Percentiles rank a stretch among this genome's conserved stretches.
These are phyloP conservation scores for Cichladusa arquata DNA, from an alignment of 2,113 vertebrate genomes.

Conservation along the genomic window DNA sequence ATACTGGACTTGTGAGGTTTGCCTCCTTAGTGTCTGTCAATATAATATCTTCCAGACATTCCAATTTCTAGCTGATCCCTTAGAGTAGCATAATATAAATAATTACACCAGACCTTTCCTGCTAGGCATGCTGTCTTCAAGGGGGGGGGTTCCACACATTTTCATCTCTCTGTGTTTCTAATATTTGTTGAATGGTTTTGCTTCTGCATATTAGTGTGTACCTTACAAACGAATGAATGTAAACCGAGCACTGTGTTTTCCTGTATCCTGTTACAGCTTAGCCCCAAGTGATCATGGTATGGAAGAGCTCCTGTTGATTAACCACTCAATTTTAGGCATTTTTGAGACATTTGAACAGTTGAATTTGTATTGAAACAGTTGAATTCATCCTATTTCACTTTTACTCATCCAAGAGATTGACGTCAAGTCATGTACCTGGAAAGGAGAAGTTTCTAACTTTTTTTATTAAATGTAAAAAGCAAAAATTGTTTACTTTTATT, in stretches of 20 bases:
- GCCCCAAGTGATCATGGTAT: neutral
- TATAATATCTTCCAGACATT: neutral
- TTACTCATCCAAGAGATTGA: neutral
- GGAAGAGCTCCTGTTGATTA: neutral
- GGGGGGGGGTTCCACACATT: neutral
- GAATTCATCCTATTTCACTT: neutral
- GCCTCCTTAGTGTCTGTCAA: neutral
- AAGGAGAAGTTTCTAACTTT: neutral
- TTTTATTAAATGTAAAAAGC: neutral
- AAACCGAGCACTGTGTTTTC: neutral
- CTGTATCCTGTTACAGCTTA: neutral
- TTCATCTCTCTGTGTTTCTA: neutral
- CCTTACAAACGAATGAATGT: neutral
- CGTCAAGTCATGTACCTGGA: neutral
- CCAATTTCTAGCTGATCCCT: neutral
- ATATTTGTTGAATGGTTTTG: neutral
- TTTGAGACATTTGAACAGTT: neutral
- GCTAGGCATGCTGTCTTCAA: neutral
- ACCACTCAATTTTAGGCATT: neutral
- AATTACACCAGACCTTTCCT: neutral
- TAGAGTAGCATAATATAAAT: neutral
- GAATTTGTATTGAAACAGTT: neutral
- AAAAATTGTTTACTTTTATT: neutral
- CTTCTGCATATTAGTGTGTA: neutral
- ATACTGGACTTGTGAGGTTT: neutral